Base-by-base conservation (phyloP, 2,797 vertebrate species). In the Eupleurogrammus muticus region DNA sequence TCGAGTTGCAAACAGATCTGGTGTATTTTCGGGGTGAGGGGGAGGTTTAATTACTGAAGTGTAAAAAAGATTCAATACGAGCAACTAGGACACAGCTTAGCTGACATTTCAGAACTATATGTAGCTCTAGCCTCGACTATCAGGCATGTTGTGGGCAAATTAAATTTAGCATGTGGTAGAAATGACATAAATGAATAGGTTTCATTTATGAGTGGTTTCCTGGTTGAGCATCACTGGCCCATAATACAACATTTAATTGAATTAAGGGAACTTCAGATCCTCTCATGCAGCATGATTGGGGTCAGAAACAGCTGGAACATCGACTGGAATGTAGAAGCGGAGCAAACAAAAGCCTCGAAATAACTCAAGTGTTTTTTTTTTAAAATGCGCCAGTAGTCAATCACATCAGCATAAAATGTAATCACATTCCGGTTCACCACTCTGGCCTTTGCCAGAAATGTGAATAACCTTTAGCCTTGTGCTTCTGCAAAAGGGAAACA, bases 221-320 rank as follows among this genome's bases (percentile, higher is more conserved):
- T 72, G 58, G 55, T 74, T 62, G 58, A 67, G 67, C 62, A 67
- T 82, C 79, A 70, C 54, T n/a, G 71, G 56, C 34, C 75, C 21
- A 64, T 82, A 79, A 71, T 75, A 61, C 50, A 16, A 48, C 70
- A 40, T 81, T 70, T 83, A 82, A 89, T 82, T 77, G 69, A 77
- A 83, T 82, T 73, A 80, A 40, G 48, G 57, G 42, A 52, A 79
- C 52, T 75, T 86, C 70, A 77, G 52, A 74, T 83, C 48, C 24
- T 61, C 83, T 65, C 54, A 60, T 34, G 56, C 32, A 36, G 57
- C 68, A 48, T 73, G 24, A 17, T 0, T 73, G 61, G 61, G 19
- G 23, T 57, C 36, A 11, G 17, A 21, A 23, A 58, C 66, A 60
- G 32, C 49, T 32, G 24, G 42, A 51, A 66, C 42, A 5, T 21